Percentiles rank a stretch among this genome's conserved stretches.
These are phyloP conservation scores for Theocolax elegans DNA, from an alignment of 1,140 invertebrate genomes.

Conservation along the genomic window DNA sequence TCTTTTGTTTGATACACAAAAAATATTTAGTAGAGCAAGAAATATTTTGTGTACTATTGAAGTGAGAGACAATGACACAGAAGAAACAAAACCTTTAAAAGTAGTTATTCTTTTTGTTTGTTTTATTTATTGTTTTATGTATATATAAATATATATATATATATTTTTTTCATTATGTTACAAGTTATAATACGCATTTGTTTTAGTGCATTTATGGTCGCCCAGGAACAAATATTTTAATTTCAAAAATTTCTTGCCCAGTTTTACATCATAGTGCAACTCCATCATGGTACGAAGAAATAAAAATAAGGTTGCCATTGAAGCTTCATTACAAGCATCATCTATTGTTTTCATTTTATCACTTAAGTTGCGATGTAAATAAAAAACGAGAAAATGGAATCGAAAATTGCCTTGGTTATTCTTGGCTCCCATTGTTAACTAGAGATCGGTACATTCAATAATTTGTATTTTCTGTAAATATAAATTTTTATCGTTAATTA, in stretches of 20 bases:
- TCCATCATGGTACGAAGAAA: conserved; percentile 88
- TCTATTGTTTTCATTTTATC: conserved; percentile 88
- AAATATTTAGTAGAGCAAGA: conserved; percentile 85
- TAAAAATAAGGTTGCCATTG: conserved; percentile 87
- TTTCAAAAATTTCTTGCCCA: conserved; percentile 74
- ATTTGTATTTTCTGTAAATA: neutral
- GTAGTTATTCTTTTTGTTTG: conserved; percentile 62
- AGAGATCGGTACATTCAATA: conserved; percentile 74
- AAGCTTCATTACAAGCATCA: conserved; percentile 83
- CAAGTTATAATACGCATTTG: too few relatives aligned
- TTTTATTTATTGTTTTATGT: neutral
- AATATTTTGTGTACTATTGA: conserved; percentile 93
- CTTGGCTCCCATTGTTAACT: conserved; percentile 87
- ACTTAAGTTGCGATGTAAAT: conserved; percentile 87
- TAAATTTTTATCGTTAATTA: neutral
- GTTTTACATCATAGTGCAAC: conserved; percentile 85
- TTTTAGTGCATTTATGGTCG: conserved; percentile 81
- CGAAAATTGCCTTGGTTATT: conserved; percentile 90
- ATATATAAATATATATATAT: too few relatives aligned
- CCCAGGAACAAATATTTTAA: conserved; percentile 74
- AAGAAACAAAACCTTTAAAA: conserved; percentile 75
- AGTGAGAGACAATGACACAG: conserved; percentile 81
- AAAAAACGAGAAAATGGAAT: conserved; percentile 84
- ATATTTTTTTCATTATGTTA: too few relatives aligned
- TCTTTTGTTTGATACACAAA: conserved; percentile 92